Evolutionary conservation across 2,113 vertebrate genomes (phyloP), one percentile per base, ranked within the genome.

Genomic region (Lipophrys pholis): DNA sequence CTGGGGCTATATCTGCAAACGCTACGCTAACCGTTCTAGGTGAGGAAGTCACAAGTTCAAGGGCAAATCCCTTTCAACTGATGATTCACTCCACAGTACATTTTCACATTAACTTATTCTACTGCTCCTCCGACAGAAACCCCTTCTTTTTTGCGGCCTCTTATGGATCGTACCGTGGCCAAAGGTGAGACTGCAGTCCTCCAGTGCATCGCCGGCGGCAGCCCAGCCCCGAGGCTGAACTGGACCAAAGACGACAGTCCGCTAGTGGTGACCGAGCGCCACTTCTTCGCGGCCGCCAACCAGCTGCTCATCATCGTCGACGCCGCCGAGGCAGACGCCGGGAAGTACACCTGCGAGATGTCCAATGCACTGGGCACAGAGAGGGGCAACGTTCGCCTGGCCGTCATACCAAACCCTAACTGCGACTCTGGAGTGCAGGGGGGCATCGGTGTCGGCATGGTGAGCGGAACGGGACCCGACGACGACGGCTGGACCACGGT

Each of bases 161-260:
- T 99, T 67, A 80, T 95, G 75, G 97, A 99, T 83, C 94, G 95
- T 53, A 96, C 95, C 0, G 96, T 98, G 3, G 96, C 95, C 39
- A 97, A 95, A 85, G 97, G 97, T 0, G 97, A 99, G 87, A 99
- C 97, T 0, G 96, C 97, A 0, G 97, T 99, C 35, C 90, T 99
- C 8, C 97, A 99, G 84, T 99, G 97, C 75, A 99, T 99, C 5
- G 97, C 97, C 0, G 96, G 96, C 0, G 97, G 97, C 0, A 99
- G 96, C 82, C 97, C 97, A 38, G 91, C 95, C 0, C 97, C 97
- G 0, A 93, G 92, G 6, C 83, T 99, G 10, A 98, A 98, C 91
- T 99, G 97, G 97, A 99, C 97, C 79, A 99, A 99, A 81, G 97
- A 99, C 21, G 96, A 98, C 85, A 96, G 93, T 82, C 96, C 97